Conservation (phyloP, 2,113 vertebrate species). For the Trinectes maculatus region DNA sequence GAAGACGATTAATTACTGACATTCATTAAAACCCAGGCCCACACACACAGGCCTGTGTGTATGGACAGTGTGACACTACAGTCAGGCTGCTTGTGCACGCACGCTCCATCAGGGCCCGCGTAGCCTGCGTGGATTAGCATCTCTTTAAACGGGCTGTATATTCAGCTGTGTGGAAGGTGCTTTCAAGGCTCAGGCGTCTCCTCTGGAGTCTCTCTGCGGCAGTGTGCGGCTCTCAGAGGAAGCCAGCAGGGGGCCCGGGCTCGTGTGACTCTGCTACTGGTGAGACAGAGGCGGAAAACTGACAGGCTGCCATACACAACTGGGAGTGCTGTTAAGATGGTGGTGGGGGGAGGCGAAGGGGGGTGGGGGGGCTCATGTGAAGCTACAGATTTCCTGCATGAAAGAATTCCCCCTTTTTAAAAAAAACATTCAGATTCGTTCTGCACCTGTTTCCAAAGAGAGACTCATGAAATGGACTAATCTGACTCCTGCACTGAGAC, state of each 20-base stretch:
- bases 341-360: too few relatives aligned
- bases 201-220: slow-evolving; percentile 49
- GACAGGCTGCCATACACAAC: slow-evolving; percentile 58
- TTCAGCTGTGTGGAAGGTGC: slow-evolving; percentile 44
- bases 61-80: slow-evolving; percentile 17
- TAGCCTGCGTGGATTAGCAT: slow-evolving; percentile 43
- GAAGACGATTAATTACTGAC: slow-evolving; percentile 43
- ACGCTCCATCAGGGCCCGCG: slow-evolving; percentile 23
- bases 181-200: slow-evolving; percentile 57
- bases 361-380: slow-evolving; percentile 68
- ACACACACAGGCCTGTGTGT: slow-evolving; percentile 20
- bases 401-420: too few relatives aligned
- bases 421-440: too few relatives aligned
- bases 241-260: slow-evolving; percentile 41
- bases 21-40: slow-evolving; percentile 42
- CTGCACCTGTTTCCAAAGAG: too few relatives aligned
- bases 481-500: too few relatives aligned
- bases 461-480: too few relatives aligned
- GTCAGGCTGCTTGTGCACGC: slow-evolving; percentile 12
- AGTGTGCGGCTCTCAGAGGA: slow-evolving; percentile 38
- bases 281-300: slow-evolving; percentile 52
- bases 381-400: slow-evolving; percentile 48
- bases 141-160: slow-evolving; percentile 37
- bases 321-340: slow-evolving; percentile 66
- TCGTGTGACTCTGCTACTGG: slow-evolving; percentile 58